phyloP scores from a whole-genome alignment of 2,113 vertebrate genomes.

The Oncorhynchus clarkii region DNA sequence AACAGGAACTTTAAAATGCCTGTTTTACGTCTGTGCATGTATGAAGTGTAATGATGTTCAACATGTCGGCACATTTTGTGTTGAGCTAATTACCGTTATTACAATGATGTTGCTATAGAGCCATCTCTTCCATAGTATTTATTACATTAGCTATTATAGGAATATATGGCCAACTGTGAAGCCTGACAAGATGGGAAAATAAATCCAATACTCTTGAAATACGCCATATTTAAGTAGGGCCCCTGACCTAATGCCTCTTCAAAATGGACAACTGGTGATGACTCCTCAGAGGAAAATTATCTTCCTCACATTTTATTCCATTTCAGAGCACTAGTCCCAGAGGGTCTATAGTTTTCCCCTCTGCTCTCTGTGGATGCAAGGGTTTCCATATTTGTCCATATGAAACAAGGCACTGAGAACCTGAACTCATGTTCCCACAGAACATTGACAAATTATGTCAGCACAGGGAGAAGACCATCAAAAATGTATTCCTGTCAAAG shows the following conservation, averaged over 20 bases:
- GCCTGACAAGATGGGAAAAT: too few species aligned
- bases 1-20: not conserved
- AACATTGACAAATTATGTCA: conserved; percentile 1
- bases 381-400: conserved; percentile 32
- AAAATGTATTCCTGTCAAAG: not conserved
- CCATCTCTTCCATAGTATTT: too few species aligned
- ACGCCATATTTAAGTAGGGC: not conserved
- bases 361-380: not conserved
- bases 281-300: not conserved
- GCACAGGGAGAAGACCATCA: too few species aligned
- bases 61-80: not conserved
- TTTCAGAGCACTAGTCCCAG: not conserved
- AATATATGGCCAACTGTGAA: too few species aligned
- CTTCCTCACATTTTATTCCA: not conserved
- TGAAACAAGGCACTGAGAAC: conserved; percentile 12
- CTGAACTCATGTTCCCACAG: conserved; percentile 37
- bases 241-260: not conserved
- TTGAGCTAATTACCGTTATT: too few species aligned
- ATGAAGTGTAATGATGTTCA: not conserved
- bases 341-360: not conserved
- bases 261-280: not conserved
- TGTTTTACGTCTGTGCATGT: not conserved
- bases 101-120: too few species aligned
- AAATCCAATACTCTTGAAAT: too few species aligned
- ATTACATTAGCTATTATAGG: too few species aligned